Percentiles rank a stretch among this genome's conserved stretches.
These are phyloP conservation scores for Eumacrocentrus americanus DNA, from an alignment of 2,888 invertebrate genomes.

Conservation along the genomic window DNA sequence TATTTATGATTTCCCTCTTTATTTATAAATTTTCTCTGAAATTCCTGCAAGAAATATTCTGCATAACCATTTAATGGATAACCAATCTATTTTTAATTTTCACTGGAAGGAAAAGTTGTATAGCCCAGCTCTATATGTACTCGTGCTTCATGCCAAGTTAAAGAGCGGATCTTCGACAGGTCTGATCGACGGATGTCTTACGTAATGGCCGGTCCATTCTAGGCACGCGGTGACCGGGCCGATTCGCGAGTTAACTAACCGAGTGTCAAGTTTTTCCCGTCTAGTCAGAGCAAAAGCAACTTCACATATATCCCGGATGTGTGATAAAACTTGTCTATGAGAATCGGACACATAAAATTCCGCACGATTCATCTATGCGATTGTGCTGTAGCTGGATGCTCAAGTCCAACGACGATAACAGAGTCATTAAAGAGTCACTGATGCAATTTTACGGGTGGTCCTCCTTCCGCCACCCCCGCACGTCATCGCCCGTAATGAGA, in stretches of 20 bases:
- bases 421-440: not conserved
- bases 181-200: conserved; percentile 20
- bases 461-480: not conserved
- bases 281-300: too few relatives aligned
- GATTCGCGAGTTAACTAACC: conserved; percentile 14
- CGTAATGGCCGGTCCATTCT: conserved; percentile 13
- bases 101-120: not conserved
- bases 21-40: not conserved
- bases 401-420: not conserved
- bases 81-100: not conserved
- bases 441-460: conserved; percentile 16
- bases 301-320: not conserved
- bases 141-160: not conserved
- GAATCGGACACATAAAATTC: not conserved
- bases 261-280: conserved; percentile 12
- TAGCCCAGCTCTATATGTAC: too few relatives aligned
- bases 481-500: not conserved
- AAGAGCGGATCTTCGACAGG: conserved; percentile 11
- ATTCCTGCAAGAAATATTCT: not conserved
- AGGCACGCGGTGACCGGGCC: conserved; percentile 7
- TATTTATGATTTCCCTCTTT: not conserved
- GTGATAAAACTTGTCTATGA: not conserved
- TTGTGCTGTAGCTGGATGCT: not conserved
- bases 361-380: not conserved
- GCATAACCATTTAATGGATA: too few relatives aligned